Base-by-base conservation (phyloP, 1,140 invertebrate species). In the Bursaphelenchus mucronatus region DNA sequence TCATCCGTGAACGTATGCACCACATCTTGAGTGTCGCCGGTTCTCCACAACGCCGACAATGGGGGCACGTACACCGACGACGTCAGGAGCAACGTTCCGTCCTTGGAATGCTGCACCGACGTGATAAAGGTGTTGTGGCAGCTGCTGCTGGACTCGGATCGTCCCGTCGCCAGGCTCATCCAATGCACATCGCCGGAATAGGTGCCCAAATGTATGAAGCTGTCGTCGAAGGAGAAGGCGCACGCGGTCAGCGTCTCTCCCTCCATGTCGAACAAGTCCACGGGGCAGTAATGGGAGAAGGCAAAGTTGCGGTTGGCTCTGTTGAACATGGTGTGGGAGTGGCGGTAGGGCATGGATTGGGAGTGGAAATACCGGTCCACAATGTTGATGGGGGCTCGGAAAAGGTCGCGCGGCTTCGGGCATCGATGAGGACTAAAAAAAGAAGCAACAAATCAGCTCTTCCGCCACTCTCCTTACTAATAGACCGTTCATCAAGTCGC, bases 221-320 rank as follows among this genome's bases (percentile, higher is more conserved):
- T 88, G 76, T 90, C 89, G 74, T 87, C 88, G 10, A 89, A 87
- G 71, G 87, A 86, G 83, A 90, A 90, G 50, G 86, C 85, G 76
- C 88, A 89, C 77, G 88, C 90, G 10, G 90, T 91, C 76, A 92
- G 92, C 74, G 87, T 89, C 0, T 88, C 87, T 69, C 90, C 89
- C 67, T 88, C 88, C 68, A 90, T 87, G 43, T 59, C 90, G 84
- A 92, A 89, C 8, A 88, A 89, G 74, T 89, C 87, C 52, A 89
- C 87, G n/a, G 90, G 89, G 79, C 89, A 88, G 82, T 95, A 95
- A 77, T 90, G 85, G 73, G 90, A 89, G 83, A 94, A 93, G 59
- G 92, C 88, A 61, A 90, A 87, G 73, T 89, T 86, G 51, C 89
- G 85, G 83, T 93, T 88, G 54, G 89, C 84, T 73, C 87, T 86